Evolutionary conservation across 2,113 vertebrate species (phyloP), one percentile per base, ranked within the genome.

Genomic region (Falco punctatus): DNA sequence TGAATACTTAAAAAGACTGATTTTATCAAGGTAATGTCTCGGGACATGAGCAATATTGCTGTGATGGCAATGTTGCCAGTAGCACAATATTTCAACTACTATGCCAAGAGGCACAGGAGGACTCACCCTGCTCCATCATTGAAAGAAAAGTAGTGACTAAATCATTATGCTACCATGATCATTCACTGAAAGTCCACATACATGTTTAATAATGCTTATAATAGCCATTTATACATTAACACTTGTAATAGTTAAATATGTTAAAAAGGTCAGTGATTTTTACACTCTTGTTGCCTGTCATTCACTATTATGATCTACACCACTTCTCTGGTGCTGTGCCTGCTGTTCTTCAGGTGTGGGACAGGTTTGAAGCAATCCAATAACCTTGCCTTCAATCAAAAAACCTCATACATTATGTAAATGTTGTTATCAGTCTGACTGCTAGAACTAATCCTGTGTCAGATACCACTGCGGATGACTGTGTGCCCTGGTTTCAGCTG

Each of bases 261-360:
- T 96, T 74, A 82, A 33, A 86, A 95, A 81, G 33, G 69, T 88
- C 71, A 79, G 38, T 94, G 72, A 95, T 95, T 95, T 91, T 88
- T 90, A 64, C 35, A 33, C 16, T 91, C 52, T 75, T 87, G 82
- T 71, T 86, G 48, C 24, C 71, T 82, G 73, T 74, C 49, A 82
- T 82, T 90, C 85, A 88, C 51, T 52, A 59, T 40, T 71, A 69
- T 66, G 58, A 97, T 80, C 46, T 96, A 86, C 66, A 91, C 67
- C 89, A 79, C 32, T 91, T 88, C n/a, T 64, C 62, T 75, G 86
- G 85, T 71, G 91, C 84, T 79, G 52, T 81, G 51, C 48, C 80
- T 95, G 66, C 42, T 62, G 74, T 57, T 81, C 49, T 92, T 89
- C 84, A 59, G 52, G 13, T 33, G 19, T 81, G 32, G 57, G 91